Percentiles rank a stretch among this genome's conserved stretches.
These are phyloP conservation scores for Drosophila meridionalis DNA, from an alignment of 2,888 invertebrate genomes.

Conservation along the genomic window DNA sequence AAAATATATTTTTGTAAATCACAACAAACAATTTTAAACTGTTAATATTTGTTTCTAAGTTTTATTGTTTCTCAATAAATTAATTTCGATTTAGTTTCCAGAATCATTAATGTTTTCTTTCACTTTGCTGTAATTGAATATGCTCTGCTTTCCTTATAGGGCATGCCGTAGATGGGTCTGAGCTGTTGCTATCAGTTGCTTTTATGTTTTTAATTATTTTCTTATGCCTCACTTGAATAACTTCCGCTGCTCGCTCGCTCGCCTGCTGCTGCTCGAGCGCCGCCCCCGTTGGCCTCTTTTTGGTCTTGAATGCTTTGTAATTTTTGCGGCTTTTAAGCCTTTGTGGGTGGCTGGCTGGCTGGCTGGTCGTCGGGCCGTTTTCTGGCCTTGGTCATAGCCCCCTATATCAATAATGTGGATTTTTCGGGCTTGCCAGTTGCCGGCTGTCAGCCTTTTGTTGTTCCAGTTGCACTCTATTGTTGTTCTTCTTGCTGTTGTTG, in stretches of 20 bases:
- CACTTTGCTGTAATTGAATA: conserved; percentile 18
- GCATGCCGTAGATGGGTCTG: conserved; percentile 24
- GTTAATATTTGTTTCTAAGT: too few species aligned
- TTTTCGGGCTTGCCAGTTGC: conserved; percentile 52
- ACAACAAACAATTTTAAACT: too few species aligned
- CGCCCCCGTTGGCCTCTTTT: neutral
- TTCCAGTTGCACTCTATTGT: conserved; percentile 39
- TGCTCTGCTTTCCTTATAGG: conserved; percentile 7
- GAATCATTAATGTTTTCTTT: neutral
- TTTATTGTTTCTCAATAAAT: too few species aligned
- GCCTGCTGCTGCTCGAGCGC: conserved; percentile 15
- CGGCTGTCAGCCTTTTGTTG: conserved; percentile 42
- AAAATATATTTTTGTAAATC: too few species aligned
- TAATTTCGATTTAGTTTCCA: neutral
- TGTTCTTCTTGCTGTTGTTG: conserved; percentile 2
- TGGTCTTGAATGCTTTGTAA: conserved; percentile 66
- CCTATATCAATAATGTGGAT: conserved; percentile 73
- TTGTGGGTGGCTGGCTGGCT: conserved; percentile 32
- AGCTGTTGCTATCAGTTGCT: conserved; percentile 33
- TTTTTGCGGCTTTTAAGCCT: conserved; percentile 72
- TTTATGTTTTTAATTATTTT: conserved; percentile 73
- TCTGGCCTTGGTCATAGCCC: conserved; percentile 10
- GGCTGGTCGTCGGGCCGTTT: neutral
- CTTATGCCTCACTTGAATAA: conserved; percentile 66
- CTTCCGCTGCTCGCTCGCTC: conserved; percentile 18